phyloP scores from a whole-genome alignment of 2,888 invertebrate genomes.

The Pseudeuparius sepicola region DNA sequence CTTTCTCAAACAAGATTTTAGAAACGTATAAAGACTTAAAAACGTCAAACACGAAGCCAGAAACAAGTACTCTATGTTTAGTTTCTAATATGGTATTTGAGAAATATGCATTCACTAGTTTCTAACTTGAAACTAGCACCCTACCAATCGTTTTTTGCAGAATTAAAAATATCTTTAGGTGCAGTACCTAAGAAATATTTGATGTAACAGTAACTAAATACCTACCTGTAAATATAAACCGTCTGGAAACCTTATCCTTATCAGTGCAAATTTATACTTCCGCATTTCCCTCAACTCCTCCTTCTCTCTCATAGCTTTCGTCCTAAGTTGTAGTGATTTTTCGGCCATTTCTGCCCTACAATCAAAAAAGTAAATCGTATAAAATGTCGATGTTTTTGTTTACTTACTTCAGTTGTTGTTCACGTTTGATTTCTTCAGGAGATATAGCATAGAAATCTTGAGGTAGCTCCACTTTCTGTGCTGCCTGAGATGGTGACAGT shows the following conservation, averaged over 20 bases:
- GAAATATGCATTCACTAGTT: no score
- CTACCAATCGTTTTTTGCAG: no score
- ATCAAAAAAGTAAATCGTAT: slow-evolving; percentile 12
- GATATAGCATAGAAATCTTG: slow-evolving; percentile 74
- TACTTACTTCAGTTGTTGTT: slow-evolving; percentile 62
- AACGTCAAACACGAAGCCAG: no score
- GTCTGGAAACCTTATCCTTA: slow-evolving; percentile 83
- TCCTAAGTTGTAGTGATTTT: slow-evolving; percentile 72
- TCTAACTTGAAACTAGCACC: no score
- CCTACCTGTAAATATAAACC: slow-evolving; percentile 68
- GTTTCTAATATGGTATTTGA: no score
- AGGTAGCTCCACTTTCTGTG: slow-evolving; percentile 59
- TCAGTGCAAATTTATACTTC: slow-evolving; percentile 76
- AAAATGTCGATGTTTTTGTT: no score
- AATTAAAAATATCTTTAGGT: no score
- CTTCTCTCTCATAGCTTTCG: slow-evolving; percentile 91
- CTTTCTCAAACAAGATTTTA: no score
- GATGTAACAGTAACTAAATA: no score
- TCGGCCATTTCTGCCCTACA: slow-evolving; percentile 66
- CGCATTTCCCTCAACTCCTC: slow-evolving; percentile 72
- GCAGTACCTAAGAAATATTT: no score
- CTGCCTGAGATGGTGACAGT: slow-evolving; percentile 67
- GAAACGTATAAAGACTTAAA: no score
- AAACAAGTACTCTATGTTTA: no score
- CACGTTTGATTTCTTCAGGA: slow-evolving; percentile 74